Evolutionary conservation across 2,113 vertebrate species (phyloP), one percentile per base, ranked within the genome.

Genomic region (Eleginops maclovinus): DNA sequence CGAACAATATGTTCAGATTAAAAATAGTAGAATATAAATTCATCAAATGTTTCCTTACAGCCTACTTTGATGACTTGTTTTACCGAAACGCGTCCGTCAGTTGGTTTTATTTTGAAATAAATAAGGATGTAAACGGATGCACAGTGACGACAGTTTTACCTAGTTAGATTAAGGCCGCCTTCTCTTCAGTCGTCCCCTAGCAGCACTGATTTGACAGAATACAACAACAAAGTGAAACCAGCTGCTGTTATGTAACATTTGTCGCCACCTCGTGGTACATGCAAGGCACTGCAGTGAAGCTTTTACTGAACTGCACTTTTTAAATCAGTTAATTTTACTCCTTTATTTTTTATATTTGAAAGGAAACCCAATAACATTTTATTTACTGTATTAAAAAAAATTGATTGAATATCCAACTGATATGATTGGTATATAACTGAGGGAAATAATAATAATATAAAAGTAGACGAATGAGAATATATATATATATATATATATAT

Each of bases 21-120:
- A 36, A n/a, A 12, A 10, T n/a, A 19, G 17, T 40, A 17, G 28
- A 36, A 36, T 36, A 36, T 36, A 36, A 8, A 36, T 36, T 8
- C 31, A 36, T n/a, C n/a, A n/a, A n/a, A n/a, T n/a, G n/a, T n/a
- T n/a, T n/a, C n/a, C n/a, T n/a, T n/a, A n/a, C n/a, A n/a, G n/a
- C n/a, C n/a, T n/a, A n/a, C n/a, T n/a, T n/a, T n/a, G n/a, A n/a
- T n/a, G n/a, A n/a, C n/a, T n/a, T n/a, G 41, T 73, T 43, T 53
- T 19, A 36, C 19, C 31, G 16, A 21, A 41, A 22, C 5, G 19
- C 10, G 24, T n/a, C 3, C 14, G 2, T 60, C 63, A n/a, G n/a
- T n/a, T n/a, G n/a, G n/a, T 72, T 77, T 87, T 83, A 87, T 56
- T 75, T 75, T 67, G 61, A 82, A 76, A 31, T 40, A 40, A 3